A percentile compares a stretch with the other conserved stretches of the same genome.
Evolutionary conservation across 2,797 vertebrate species (phyloP).

Genomic region (Ctenochaetus hawaiiensis): DNA sequence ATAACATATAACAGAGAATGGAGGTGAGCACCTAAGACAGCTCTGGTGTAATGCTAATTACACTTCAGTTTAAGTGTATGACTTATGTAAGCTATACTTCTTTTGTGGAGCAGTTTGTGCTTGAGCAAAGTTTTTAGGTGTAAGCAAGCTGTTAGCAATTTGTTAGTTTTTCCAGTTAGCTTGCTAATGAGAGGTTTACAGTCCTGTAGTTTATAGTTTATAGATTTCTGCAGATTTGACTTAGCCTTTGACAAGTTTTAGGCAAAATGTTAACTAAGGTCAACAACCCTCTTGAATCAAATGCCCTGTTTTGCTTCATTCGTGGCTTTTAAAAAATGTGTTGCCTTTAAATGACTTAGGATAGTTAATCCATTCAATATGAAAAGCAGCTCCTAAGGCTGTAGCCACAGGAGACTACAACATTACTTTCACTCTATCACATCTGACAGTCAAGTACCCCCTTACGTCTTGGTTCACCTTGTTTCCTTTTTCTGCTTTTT

Average conservation of each 20-base stretch:
- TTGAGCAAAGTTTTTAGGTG: background rate
- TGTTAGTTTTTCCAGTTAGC: background rate
- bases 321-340: background rate
- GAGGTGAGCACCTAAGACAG: too few relatives aligned
- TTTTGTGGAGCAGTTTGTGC: background rate
- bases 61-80: too few relatives aligned
- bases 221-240: too few relatives aligned
- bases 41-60: too few relatives aligned
- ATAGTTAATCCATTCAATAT: constrained; percentile 10
- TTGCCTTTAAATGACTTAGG: background rate
- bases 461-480: constrained; percentile 27
- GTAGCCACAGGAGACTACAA: constrained; percentile 24
- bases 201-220: too few relatives aligned
- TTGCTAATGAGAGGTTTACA: too few relatives aligned
- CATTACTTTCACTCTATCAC: constrained; percentile 19
- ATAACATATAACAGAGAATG: too few relatives aligned
- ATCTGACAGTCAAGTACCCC: constrained; percentile 35
- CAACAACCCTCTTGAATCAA: background rate
- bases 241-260: background rate
- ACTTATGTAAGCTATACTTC: background rate
- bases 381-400: constrained; percentile 17
- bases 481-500: constrained; percentile 25
- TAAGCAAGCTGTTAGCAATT: background rate
- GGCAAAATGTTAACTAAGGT: background rate
- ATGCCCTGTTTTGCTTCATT: background rate